Conservation (phyloP, 64 coral and sea anemone genomes). For the Montipora cactus region DNA sequence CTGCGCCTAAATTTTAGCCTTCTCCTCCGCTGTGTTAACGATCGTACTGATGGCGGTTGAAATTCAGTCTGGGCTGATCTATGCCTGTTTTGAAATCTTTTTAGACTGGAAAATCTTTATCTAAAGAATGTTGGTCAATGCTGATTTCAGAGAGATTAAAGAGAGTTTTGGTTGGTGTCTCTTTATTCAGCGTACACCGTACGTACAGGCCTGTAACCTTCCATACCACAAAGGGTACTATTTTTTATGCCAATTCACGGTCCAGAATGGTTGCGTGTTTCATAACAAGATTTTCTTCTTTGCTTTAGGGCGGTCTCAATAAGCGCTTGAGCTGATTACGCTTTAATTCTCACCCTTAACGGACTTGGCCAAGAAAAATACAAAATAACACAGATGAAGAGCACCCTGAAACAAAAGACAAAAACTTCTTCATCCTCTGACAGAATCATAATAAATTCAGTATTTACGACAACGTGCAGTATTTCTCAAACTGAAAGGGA, state of each 20-base stretch:
- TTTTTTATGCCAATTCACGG: too few relatives aligned
- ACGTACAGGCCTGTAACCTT: too few relatives aligned
- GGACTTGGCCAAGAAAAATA: background rate
- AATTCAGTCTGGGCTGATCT: background rate
- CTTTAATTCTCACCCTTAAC: background rate
- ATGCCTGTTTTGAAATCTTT: background rate
- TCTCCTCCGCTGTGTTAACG: too few relatives aligned
- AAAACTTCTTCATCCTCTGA: background rate
- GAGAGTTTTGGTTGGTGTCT: too few relatives aligned
- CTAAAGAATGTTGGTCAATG: background rate
- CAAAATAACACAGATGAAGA: conserved; percentile 5
- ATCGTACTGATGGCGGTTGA: too few relatives aligned
- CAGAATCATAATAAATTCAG: background rate
- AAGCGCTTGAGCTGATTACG: background rate
- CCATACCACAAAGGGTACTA: too few relatives aligned
- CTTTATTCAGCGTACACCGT: too few relatives aligned
- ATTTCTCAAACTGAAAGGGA: background rate
- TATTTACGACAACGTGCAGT: background rate
- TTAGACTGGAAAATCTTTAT: too few relatives aligned
- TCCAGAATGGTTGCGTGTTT: too few relatives aligned
- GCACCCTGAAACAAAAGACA: background rate
- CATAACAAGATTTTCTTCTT: too few relatives aligned
- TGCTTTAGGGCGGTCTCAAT: background rate
- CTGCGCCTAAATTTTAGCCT: too few relatives aligned
- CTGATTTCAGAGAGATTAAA: too few relatives aligned